These are phyloP conservation scores for Eurytoma californica DNA, from an alignment of 2,888 invertebrate species.

Conservation along the genomic window DNA sequence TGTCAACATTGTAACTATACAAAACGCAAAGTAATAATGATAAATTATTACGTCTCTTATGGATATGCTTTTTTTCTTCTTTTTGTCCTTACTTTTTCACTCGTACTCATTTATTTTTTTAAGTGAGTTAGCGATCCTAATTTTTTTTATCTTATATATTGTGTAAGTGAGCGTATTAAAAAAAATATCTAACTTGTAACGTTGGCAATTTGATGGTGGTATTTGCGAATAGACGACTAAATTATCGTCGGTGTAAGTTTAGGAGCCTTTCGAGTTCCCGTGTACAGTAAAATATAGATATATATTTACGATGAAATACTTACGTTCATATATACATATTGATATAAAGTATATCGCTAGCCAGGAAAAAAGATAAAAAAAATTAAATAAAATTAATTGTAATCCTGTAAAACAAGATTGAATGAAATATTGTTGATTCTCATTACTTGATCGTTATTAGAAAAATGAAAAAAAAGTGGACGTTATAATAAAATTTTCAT, in stretches of 20 bases:
- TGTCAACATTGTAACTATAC: conserved; percentile 58
- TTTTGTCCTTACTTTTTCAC: conserved; percentile 22
- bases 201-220: conserved; percentile 60
- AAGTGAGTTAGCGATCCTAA: too few species aligned
- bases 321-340: conserved; percentile 64
- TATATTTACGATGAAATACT: conserved; percentile 63
- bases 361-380: conserved; percentile 56
- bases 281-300: conserved; percentile 70
- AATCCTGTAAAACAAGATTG: conserved; percentile 55
- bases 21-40: not conserved
- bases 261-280: conserved; percentile 63
- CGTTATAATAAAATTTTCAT: conserved; percentile 33
- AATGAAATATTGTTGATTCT: conserved; percentile 63
- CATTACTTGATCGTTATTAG: conserved; percentile 58
- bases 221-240: conserved; percentile 36
- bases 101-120: not conserved
- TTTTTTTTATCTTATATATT: too few species aligned
- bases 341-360: conserved; percentile 60
- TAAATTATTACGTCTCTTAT: too few species aligned
- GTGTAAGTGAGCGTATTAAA: too few species aligned
- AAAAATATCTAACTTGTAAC: conserved; percentile 53
- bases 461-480: conserved; percentile 36
- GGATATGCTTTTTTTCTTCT: not conserved
- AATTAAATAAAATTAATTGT: conserved; percentile 35
- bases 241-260: conserved; percentile 46